Percentiles rank a stretch among this genome's conserved stretches.
phyloP scores from a whole-genome alignment of 2,113 vertebrate species.

The Corydoras maculifer region DNA sequence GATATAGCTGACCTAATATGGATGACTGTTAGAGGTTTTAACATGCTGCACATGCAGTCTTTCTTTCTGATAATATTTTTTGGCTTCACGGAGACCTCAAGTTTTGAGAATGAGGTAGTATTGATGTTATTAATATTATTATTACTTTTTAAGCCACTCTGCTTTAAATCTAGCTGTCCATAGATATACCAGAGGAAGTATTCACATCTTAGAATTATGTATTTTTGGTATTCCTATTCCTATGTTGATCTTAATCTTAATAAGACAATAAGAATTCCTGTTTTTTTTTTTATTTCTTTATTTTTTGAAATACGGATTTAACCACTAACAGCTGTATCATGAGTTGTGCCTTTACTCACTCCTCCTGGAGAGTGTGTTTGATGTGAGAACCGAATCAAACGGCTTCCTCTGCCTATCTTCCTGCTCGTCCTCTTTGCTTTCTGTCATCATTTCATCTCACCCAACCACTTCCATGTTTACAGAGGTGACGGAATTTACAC shows the following conservation, averaged over 20 bases:
- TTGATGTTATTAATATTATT: too few relatives aligned
- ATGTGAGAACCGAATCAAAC: slow-evolving; percentile 1
- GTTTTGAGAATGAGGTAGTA: too few relatives aligned
- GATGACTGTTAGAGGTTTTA: too few relatives aligned
- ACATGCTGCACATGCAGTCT: too few relatives aligned
- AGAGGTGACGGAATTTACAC: slow-evolving; percentile 34
- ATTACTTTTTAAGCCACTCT: too few relatives aligned
- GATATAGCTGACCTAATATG: too few relatives aligned
- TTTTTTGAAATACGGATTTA: neutral
- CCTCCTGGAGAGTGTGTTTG: neutral
- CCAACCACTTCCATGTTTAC: slow-evolving; percentile 38
- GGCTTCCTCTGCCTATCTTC: neutral
- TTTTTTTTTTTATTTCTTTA: neutral
- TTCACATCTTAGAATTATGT: too few relatives aligned
- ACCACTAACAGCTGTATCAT: neutral
- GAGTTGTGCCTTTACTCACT: neutral
- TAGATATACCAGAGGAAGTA: too few relatives aligned
- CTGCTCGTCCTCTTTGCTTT: slow-evolving; percentile 9
- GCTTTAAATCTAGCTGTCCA: too few relatives aligned
- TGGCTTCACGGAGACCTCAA: too few relatives aligned
- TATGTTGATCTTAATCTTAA: slow-evolving; percentile 21
- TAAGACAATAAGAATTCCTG: slow-evolving; percentile 12
- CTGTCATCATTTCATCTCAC: slow-evolving; percentile 34
- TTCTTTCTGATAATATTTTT: too few relatives aligned
- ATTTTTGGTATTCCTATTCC: too few relatives aligned